phyloP scores from a whole-genome alignment of 2,888 invertebrate genomes.

The Esperia sulphurella region DNA sequence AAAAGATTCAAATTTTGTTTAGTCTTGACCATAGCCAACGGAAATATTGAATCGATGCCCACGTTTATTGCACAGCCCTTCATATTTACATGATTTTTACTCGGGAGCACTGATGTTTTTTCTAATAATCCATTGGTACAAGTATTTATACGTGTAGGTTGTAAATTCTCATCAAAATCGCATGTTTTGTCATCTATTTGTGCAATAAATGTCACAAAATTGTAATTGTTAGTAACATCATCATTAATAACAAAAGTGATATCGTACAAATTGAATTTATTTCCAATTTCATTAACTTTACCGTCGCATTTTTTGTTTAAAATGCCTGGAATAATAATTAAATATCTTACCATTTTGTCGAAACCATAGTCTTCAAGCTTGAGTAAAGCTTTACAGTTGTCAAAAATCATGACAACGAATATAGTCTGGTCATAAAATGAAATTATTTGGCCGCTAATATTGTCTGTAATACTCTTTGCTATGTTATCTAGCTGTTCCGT shows the following conservation, averaged over 20 bases:
- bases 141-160: constrained; percentile 26
- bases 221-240: constrained; percentile 11
- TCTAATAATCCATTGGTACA: constrained; percentile 33
- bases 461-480: background rate
- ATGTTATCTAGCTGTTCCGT: constrained; percentile 9
- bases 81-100: constrained; percentile 35
- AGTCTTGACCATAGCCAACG: constrained; percentile 39
- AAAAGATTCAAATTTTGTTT: constrained; percentile 28
- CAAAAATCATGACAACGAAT: constrained; percentile 26
- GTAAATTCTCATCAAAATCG: constrained; percentile 16
- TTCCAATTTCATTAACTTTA: constrained; percentile 22
- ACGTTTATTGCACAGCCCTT: constrained; percentile 48
- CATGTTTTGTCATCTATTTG: constrained; percentile 38
- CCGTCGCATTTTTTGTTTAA: constrained; percentile 16
- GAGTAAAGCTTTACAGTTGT: constrained; percentile 21
- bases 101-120: constrained; percentile 29
- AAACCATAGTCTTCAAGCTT: constrained; percentile 15
- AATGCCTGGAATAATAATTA: constrained; percentile 26
- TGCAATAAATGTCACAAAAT: constrained; percentile 33
- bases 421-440: constrained; percentile 2
- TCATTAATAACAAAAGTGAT: constrained; percentile 35
- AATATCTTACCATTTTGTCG: constrained; percentile 26
- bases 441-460: background rate
- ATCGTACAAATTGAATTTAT: constrained; percentile 26
- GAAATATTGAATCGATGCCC: constrained; percentile 43